Base-by-base conservation (phyloP, 2,113 vertebrate species). In the Thalassarche chlororhynchos region DNA sequence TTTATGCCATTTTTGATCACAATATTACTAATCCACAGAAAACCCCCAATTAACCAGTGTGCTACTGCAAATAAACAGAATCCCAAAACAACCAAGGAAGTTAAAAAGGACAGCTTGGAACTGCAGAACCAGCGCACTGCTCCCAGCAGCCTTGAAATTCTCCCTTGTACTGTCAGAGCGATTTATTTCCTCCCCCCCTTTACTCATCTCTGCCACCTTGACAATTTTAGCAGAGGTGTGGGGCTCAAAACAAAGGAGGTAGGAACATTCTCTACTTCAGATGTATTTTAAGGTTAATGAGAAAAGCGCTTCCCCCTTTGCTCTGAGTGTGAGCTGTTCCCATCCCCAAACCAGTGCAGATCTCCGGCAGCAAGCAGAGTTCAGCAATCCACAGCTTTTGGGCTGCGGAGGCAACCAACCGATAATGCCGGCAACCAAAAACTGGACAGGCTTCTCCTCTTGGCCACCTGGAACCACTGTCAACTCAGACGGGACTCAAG, bases 381-480 rank as follows among this genome's bases (percentile, higher is more conserved):
- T 34, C 40, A 75, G 28, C 54, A 61, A 8, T 5, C 5, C 31
- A 14, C 10, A 14, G 17, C 4, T 78, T 54, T 15, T 5, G 40
- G 78, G 55, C 4, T 28, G 2, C 5, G 1, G 29, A 64, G 18
- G 49, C 42, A 25, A 17, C 4, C 28, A 71, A 14, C 8, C 2
- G 17, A 57, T 0, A 2, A 2, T 4, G 17, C 0, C 1, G 26
- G 24, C 51, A 70, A 77, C 19, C 40, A 29, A 55, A 54, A 60
- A 38, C 5, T 3, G 5, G 65, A 4, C 49, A 65, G 49, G 61
- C 12, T 55, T 82, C 25, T 62, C 68, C 29, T 89, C 46, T 1
- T 14, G 61, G 55, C 66, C 55, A 49, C 38, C 34, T 24, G 38
- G 17, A 85, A 12, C 46, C 36, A 4, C 31, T 9, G 16, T 17